Base-by-base conservation (phyloP, 1,140 invertebrate genomes). In the Homalodisca vitripennis region DNA sequence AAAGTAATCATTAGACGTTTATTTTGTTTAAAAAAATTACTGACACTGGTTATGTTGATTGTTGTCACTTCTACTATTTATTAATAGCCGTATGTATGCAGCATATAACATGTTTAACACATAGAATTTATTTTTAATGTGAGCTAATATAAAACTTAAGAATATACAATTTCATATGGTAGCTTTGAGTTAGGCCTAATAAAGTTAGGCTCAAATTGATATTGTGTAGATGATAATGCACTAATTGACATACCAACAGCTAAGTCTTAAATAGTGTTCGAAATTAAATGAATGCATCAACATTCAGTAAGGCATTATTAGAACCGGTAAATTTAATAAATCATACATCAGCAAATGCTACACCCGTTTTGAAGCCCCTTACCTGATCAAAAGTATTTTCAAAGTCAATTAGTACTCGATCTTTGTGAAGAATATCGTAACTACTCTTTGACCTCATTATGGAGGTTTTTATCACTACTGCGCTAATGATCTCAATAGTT, bases 371-470 rank as follows among this genome's bases (percentile, higher is more conserved):
- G 6, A 41, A 41, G 17, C 17, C 6, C 34, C 6, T 60, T 27
- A 60, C 55, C 55, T 60, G 14, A 27, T 60, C 55, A 60, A 22
- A 60, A 30, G 55, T 27, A 10, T 60, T 26, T 24, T 27, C 55
- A 24, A 60, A 60, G 24, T 60, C 27, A 27, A 29, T 27, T 12
- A 60, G 14, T 13, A 60, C 14, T 10, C 26, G 14, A 22, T 60
- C 55, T 26, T 60, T 60, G n/a, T 26, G 26, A 27, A 60, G 22
- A 3, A 60, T 6, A 27, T 22, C 24, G 22, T 27, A 26, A 10
- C 10, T 10, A 60, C 29, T 60, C n/a, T 30, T 26, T 22, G 55
- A 30, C 26, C 55, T 26, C 55, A 60, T 60, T 6, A 27, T 60
- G 14, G 20, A 3, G 6, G 6, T 53, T 41, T 41, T 41, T 41